phyloP scores from a whole-genome alignment of 2,797 vertebrate genomes.

The Cetoscarus ocellatus region DNA sequence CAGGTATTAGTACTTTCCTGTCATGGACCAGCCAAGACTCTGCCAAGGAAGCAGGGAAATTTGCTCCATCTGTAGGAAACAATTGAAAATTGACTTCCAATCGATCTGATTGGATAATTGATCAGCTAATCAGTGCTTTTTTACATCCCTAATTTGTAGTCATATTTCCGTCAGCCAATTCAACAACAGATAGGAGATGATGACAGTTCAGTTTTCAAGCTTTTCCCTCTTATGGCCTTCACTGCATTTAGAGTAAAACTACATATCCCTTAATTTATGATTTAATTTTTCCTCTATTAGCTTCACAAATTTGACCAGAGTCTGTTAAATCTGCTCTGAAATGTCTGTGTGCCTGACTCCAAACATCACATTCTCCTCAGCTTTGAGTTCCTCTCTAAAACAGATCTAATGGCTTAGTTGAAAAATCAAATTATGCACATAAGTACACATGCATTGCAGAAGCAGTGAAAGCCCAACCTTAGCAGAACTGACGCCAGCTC shows the following conservation, averaged over 20 bases:
- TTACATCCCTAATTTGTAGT: too few relatives aligned
- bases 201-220: not conserved
- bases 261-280: not conserved
- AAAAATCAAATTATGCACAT: slow-evolving; percentile 95
- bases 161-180: too few relatives aligned
- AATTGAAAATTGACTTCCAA: too few relatives aligned
- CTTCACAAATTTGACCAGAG: slow-evolving; percentile 25
- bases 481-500: slow-evolving; percentile 92
- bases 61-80: too few relatives aligned
- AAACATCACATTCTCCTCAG: slow-evolving; percentile 86
- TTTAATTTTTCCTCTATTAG: slow-evolving; percentile 15
- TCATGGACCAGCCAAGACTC: too few relatives aligned
- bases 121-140: too few relatives aligned
- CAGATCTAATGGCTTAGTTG: slow-evolving; percentile 91
- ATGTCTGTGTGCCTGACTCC: slow-evolving; percentile 82
- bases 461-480: slow-evolving; percentile 90
- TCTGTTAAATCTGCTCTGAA: slow-evolving; percentile 59
- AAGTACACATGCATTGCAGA: slow-evolving; percentile 92
- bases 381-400: slow-evolving; percentile 88
- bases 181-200: too few relatives aligned
- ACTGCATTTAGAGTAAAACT: not conserved
- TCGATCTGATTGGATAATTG: too few relatives aligned
- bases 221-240: not conserved
- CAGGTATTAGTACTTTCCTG: too few relatives aligned
- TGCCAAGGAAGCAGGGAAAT: too few relatives aligned